phyloP scores from a whole-genome alignment of 1,140 invertebrate species.

The Zelostemma sp. region DNA sequence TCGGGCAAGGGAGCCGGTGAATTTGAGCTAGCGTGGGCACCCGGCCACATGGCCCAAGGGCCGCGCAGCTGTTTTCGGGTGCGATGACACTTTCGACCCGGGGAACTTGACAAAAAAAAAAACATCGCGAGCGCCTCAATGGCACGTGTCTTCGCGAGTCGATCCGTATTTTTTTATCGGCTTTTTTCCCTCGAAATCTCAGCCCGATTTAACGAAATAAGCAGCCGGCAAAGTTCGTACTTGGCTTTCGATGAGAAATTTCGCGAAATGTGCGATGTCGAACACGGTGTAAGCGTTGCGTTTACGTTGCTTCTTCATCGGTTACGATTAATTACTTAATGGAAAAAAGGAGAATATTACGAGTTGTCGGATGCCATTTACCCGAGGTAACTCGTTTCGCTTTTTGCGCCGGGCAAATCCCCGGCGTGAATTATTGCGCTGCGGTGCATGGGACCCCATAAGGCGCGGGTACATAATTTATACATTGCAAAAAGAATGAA shows the following conservation, averaged over 20 bases:
- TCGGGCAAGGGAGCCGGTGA: slow-evolving; percentile 47
- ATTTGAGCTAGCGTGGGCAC: slow-evolving; percentile 59
- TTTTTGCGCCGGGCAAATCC: slow-evolving; percentile 9
- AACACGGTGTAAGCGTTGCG: neutral
- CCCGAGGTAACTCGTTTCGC: slow-evolving; percentile 30
- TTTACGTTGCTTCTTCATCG: neutral
- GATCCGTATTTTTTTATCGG: slow-evolving; percentile 36
- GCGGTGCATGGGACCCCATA: slow-evolving; percentile 28
- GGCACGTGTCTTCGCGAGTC: slow-evolving; percentile 56
- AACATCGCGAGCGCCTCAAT: slow-evolving; percentile 51
- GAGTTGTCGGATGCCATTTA: slow-evolving; percentile 13
- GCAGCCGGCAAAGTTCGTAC: too few species aligned
- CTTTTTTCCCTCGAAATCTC: neutral
- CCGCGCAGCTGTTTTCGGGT: slow-evolving; percentile 60
- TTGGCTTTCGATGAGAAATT: too few species aligned
- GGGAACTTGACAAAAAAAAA: slow-evolving; percentile 52
- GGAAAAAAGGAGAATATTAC: slow-evolving; percentile 14
- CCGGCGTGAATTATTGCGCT: slow-evolving; percentile 23
- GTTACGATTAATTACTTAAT: neutral
- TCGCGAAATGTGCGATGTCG: too few species aligned
- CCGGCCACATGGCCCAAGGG: slow-evolving; percentile 52
- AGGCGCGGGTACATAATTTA: slow-evolving; percentile 25
- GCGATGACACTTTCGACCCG: slow-evolving; percentile 60
- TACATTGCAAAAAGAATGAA: slow-evolving; percentile 18
- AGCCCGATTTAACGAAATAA: too few species aligned